Evolutionary conservation across 2,797 vertebrate species (phyloP).

Genomic region (Kryptopterus vitreolus): DNA sequence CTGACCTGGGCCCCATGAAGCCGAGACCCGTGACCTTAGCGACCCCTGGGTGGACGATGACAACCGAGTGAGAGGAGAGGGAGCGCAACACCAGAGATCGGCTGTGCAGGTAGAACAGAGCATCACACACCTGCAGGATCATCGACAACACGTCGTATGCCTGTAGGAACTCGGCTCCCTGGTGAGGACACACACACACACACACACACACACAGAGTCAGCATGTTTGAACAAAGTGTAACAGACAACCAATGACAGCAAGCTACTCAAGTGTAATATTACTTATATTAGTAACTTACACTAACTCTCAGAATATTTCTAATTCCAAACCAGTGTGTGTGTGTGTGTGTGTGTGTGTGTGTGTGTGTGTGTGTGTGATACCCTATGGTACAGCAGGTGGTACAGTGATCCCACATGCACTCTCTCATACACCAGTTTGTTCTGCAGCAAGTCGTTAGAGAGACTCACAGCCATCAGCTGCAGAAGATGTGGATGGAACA

Average conservation of each 20-base stretch:
- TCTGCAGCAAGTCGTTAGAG: slow-evolving; percentile 57
- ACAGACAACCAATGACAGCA: background rate
- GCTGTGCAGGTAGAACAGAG: slow-evolving; percentile 69
- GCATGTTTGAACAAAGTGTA: background rate
- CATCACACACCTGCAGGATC: slow-evolving; percentile 69
- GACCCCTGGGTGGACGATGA: slow-evolving; percentile 65
- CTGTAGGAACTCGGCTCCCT: slow-evolving; percentile 42
- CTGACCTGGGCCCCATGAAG: slow-evolving; percentile 67
- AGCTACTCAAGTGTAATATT: no score
- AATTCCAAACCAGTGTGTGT: background rate
- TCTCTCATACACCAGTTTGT: slow-evolving; percentile 71
- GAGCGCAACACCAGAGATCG: slow-evolving; percentile 62
- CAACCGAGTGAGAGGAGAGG: slow-evolving; percentile 72
- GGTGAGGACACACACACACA: slow-evolving; percentile 17
- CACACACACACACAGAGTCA: slow-evolving; percentile 2
- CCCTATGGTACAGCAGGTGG: slow-evolving; percentile 63
- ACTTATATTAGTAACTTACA: no score
- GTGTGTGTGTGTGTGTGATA: slow-evolving; percentile 29
- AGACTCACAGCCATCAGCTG: slow-evolving; percentile 72
- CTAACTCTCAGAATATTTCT: no score
- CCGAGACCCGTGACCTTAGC: slow-evolving; percentile 72
- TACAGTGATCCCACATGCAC: slow-evolving; percentile 71
- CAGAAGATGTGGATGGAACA: slow-evolving; percentile 72
- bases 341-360: slow-evolving; percentile 1
- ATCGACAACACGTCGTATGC: slow-evolving; percentile 40